Conservation (phyloP, 2,113 vertebrate genomes). For the Eidolon helvum region DNA sequence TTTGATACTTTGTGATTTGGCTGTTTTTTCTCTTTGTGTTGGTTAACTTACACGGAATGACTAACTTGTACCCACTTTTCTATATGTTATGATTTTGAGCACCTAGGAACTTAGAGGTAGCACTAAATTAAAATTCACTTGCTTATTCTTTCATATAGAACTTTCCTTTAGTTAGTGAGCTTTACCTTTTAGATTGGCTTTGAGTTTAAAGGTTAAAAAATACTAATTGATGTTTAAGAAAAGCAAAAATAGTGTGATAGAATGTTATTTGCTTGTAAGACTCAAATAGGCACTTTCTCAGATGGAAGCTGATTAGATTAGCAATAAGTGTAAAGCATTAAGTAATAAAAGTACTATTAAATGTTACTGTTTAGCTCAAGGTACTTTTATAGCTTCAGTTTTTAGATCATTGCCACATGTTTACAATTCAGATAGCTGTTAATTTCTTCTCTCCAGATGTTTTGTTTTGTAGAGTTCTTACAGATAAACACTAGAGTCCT, state of each 20-base stretch:
- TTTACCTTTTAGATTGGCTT: background rate
- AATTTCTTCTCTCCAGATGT: background rate
- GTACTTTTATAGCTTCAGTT: background rate
- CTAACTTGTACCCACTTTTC: background rate
- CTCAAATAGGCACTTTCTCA: background rate
- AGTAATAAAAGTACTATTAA: constrained; percentile 36
- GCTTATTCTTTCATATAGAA: background rate
- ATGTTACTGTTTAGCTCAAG: background rate
- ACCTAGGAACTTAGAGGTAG: background rate
- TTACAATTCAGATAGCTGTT: background rate
- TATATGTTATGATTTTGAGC: background rate
- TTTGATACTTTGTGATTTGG: background rate
- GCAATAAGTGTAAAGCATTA: background rate
- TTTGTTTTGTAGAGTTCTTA: background rate
- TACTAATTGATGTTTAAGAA: background rate
- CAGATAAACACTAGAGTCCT: background rate
- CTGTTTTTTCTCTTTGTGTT: background rate
- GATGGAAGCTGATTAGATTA: background rate
- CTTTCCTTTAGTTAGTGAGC: background rate
- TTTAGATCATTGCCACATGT: background rate
- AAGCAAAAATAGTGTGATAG: constrained; percentile 4
- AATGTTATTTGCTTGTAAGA: background rate
- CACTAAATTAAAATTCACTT: constrained; percentile 15
- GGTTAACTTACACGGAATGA: background rate
- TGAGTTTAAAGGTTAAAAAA: constrained; percentile 34